phyloP scores from a whole-genome alignment of 2,888 invertebrate species.

The Cheilosia scutellata region DNA sequence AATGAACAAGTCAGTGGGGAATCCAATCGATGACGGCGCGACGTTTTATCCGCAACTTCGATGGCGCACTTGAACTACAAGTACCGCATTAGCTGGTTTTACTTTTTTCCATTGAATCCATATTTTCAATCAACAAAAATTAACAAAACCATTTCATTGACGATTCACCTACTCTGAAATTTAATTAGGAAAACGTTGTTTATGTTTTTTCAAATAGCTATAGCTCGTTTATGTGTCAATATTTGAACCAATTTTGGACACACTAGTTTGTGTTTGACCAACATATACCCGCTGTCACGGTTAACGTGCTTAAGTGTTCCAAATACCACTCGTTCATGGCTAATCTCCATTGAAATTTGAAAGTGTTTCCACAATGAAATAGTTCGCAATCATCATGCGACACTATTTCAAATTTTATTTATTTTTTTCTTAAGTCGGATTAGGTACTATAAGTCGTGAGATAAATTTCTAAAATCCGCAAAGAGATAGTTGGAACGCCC shows the following conservation, averaged over 20 bases:
- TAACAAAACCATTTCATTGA: neutral
- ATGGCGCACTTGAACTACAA: conserved; percentile 39
- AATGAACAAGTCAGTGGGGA: conserved; percentile 7
- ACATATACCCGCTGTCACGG: conserved; percentile 23
- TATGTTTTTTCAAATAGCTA: neutral
- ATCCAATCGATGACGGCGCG: conserved; percentile 27
- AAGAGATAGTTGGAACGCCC: neutral
- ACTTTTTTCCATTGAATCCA: neutral
- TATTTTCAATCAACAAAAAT: conserved; percentile 9
- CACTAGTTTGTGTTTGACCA: conserved; percentile 34
- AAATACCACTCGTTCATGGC: conserved; percentile 28
- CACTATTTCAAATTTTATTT: conserved; percentile 35
- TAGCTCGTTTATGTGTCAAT: conserved; percentile 39
- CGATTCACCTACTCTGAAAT: conserved; percentile 9
- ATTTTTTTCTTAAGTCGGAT: conserved; percentile 6
- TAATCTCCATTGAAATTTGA: conserved; percentile 11
- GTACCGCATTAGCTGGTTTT: conserved; percentile 15
- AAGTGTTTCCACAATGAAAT: neutral
- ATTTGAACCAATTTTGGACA: conserved; percentile 17
- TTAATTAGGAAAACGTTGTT: conserved; percentile 26
- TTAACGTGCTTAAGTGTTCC: conserved; percentile 31
- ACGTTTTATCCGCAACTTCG: conserved; percentile 15
- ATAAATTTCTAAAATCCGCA: neutral
- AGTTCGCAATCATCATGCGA: conserved; percentile 22
- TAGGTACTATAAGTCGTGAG: conserved; percentile 1